Percentiles rank a stretch among this genome's conserved stretches.
Evolutionary conservation across 2,797 vertebrate species (phyloP).

Genomic region (Malurus leucopterus): DNA sequence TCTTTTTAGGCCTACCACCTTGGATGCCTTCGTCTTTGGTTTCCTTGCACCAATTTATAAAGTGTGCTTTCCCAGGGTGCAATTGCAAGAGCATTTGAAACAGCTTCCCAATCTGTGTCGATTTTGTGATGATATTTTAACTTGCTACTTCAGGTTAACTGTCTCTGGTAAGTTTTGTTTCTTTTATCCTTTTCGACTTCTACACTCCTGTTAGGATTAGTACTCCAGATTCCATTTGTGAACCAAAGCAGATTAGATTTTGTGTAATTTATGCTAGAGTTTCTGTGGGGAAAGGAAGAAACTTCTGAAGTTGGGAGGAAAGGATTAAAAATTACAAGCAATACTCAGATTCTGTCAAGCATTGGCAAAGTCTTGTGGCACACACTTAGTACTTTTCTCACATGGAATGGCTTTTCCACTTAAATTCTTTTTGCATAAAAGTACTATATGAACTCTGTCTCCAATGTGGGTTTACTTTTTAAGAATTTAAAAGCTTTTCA

Average conservation of each 20-base stretch:
- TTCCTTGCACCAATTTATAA: slow-evolving; percentile 91
- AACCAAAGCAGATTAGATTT: background rate
- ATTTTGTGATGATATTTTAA: slow-evolving; percentile 90
- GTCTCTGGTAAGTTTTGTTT: slow-evolving; percentile 72
- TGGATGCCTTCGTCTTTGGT: slow-evolving; percentile 96
- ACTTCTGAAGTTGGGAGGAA: background rate
- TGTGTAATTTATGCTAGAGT: background rate
- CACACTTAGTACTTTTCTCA: background rate
- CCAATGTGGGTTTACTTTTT: background rate
- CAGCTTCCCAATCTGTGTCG: slow-evolving; percentile 90
- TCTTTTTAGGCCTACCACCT: slow-evolving; percentile 84
- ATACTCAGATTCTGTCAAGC: background rate
- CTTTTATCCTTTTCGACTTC: background rate
- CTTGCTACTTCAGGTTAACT: slow-evolving; percentile 80
- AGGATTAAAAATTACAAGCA: background rate
- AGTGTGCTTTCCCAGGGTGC: slow-evolving; percentile 85
- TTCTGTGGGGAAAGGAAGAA: background rate
- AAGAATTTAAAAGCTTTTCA: slow-evolving; percentile 39
- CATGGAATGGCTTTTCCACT: background rate
- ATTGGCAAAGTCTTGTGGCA: background rate
- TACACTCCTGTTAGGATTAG: background rate
- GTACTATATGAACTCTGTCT: background rate
- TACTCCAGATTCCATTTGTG: background rate
- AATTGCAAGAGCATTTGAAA: slow-evolving; percentile 90
- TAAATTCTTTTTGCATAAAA: background rate